These are phyloP conservation scores for Neomonachus schauinslandi DNA, from an alignment of 2,113 vertebrate genomes.

Conservation along the genomic window DNA sequence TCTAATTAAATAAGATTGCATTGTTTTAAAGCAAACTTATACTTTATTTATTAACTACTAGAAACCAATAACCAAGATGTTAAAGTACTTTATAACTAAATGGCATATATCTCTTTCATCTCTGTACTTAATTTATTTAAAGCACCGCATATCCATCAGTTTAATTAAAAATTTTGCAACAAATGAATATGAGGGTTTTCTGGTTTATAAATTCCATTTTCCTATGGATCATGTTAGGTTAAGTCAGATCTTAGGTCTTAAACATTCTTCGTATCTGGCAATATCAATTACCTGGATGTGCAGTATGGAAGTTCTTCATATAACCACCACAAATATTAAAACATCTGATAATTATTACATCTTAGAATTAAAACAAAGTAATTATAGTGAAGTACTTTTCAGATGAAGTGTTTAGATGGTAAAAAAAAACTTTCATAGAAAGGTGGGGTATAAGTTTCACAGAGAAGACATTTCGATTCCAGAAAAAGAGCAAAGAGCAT, in stretches of 20 bases:
- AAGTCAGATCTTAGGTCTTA: background rate
- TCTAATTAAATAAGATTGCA: background rate
- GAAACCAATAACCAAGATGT: background rate
- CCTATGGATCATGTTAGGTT: background rate
- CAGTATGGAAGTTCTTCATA: background rate
- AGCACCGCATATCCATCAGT: background rate
- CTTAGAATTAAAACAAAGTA: background rate
- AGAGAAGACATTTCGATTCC: background rate
- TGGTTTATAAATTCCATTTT: background rate
- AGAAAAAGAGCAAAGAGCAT: background rate
- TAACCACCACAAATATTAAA: background rate
- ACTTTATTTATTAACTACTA: background rate
- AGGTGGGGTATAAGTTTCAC: background rate
- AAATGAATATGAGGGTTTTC: background rate
- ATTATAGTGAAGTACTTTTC: background rate
- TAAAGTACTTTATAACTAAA: background rate
- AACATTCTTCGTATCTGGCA: background rate
- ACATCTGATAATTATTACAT: background rate
- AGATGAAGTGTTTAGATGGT: background rate
- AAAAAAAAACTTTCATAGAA: background rate
- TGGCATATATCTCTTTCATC: background rate
- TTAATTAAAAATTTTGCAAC: background rate
- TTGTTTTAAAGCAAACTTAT: background rate
- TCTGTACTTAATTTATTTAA: background rate
- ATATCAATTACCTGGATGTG: background rate